A percentile compares a stretch with the other conserved stretches of the same genome.
Evolutionary conservation across 64 coral and sea anemone genomes (phyloP).

Genomic region (Hydrozoanthus tunicans): DNA sequence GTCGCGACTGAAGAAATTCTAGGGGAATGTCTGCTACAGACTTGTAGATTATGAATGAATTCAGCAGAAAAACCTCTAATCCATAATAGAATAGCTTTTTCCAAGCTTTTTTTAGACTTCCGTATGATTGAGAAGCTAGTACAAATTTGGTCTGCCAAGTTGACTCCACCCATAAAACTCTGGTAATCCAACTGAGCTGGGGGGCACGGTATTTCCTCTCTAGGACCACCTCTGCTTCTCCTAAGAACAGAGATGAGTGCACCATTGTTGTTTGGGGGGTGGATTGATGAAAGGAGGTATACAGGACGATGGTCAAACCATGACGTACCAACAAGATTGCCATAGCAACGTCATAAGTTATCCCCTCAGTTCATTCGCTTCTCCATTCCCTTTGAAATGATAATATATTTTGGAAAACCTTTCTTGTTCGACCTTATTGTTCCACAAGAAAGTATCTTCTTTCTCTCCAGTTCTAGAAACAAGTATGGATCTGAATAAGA

Average conservation of each 20-base stretch:
- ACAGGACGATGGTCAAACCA: slow-evolving; percentile 7
- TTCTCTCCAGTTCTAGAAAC: slow-evolving; percentile 48
- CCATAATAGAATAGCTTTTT: too few relatives aligned
- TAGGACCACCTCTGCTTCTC: background rate
- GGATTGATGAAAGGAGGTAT: background rate
- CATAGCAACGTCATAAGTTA: background rate
- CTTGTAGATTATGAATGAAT: background rate
- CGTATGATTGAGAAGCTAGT: too few relatives aligned
- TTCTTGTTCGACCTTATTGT: slow-evolving; percentile 44
- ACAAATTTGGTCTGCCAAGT: background rate
- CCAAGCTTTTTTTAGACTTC: background rate
- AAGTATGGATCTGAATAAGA: slow-evolving; percentile 67
- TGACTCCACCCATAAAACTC: background rate
- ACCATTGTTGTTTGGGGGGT: background rate
- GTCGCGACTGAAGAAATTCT: background rate
- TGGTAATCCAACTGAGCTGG: background rate
- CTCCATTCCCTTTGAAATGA: background rate
- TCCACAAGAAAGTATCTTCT: slow-evolving; percentile 59
- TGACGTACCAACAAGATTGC: background rate
- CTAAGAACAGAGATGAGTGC: background rate
- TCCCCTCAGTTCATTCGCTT: background rate
- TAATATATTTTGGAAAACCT: slow-evolving; percentile 45
- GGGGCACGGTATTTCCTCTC: background rate
- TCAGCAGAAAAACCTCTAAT: too few relatives aligned
- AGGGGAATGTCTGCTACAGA: background rate